Base-by-base conservation (phyloP, 2,888 invertebrate species). In the Keiferia lycopersicella region DNA sequence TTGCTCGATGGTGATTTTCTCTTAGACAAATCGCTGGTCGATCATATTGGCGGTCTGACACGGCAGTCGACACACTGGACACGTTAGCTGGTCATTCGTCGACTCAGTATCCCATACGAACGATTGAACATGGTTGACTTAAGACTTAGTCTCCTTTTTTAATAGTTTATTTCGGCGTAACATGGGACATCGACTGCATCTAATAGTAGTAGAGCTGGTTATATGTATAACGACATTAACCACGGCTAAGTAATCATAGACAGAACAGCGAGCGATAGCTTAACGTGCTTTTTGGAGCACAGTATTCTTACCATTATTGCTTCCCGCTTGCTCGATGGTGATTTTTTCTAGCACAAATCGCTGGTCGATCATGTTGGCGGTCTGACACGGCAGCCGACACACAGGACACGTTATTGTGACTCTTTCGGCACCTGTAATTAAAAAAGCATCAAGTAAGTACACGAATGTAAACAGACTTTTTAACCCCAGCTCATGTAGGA, bases 1-100 rank as follows among this genome's bases (percentile, higher is more conserved):
- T 60, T 93, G 93, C 64, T 93, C 93, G 18, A 87, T 86, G 62
- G 89, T 90, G 65, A 92, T 79, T 73, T 93, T 88, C 83, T 96
- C 96, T 45, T 95, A 91, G 67, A 96, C 92, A 85, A 97, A 97
- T 75, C 96, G 95, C 92, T 97, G 97, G 78, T 96, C 96, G 72
- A 97, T 96, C 76, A 97, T 94, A 82, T 95, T 95, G 70, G 94
- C 93, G 61, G 93, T 91, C 77, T 94, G 94, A 79, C 95, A 96
- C 67, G 94, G 93, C 78, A 96, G 94, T 68, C 94, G 94, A 83
- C 97, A 97, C 67, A 93, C 86, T 20, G 95, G 94, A 80, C 97
- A 97, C 67, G 92, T 87, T 68, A 95, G 86, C 22, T 87, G 16
- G 14, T n/a, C 2, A 16, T 48, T 39, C 8, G 11, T 12, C 8